phyloP scores from a whole-genome alignment of 1,140 invertebrate genomes.

The Tigriopus japonicus region DNA sequence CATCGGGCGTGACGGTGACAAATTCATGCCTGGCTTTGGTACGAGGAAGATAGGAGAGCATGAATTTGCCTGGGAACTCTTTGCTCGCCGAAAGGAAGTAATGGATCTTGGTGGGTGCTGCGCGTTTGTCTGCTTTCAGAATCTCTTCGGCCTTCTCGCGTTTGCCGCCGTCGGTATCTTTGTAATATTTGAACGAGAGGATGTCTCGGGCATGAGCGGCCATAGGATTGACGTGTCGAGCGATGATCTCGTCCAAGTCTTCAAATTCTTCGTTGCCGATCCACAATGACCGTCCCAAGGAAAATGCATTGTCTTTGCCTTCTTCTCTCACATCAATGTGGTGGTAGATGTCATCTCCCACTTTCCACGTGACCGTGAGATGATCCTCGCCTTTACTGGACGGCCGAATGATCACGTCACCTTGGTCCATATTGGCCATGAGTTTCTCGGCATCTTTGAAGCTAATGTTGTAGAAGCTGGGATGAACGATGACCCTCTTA shows the following conservation, averaged over 20 bases:
- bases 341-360: conserved; percentile 77
- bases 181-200: conserved; percentile 50
- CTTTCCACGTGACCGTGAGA: conserved; percentile 96
- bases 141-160: conserved; percentile 67
- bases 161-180: conserved; percentile 21
- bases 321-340: conserved; percentile 90
- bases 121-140: conserved; percentile 63
- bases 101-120: conserved; percentile 68
- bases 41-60: conserved; percentile 79
- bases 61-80: conserved; percentile 81
- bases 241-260: conserved; percentile 97
- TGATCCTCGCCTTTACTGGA: conserved; percentile 89
- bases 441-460: conserved; percentile 79
- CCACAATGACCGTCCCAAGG: conserved; percentile 67
- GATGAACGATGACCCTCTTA: conserved; percentile 92
- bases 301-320: conserved; percentile 91
- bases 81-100: conserved; percentile 71
- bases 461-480: conserved; percentile 89
- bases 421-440: conserved; percentile 78
- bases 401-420: conserved; percentile 86
- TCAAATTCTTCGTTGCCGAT: conserved; percentile 35
- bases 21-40: conserved; percentile 70
- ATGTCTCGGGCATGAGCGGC: conserved; percentile 75
- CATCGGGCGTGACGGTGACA: conserved; percentile 73
- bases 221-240: conserved; percentile 88